Evolutionary conservation across 1,140 invertebrate species (phyloP), one percentile per base, ranked within the genome.

Genomic region (Delia radicum): DNA sequence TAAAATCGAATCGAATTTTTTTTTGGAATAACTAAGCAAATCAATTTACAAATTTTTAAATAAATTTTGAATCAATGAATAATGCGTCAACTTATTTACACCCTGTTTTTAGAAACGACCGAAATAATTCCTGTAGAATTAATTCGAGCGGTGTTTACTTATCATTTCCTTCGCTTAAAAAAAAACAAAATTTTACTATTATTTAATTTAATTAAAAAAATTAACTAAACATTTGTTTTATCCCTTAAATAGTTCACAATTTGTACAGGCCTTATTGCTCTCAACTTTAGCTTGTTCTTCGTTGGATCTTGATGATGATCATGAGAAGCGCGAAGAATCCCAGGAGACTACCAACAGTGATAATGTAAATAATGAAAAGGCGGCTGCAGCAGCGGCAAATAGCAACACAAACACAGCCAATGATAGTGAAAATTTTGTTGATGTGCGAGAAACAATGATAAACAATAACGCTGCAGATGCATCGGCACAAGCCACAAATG

Each of bases 351-450:
- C 76, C 74, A 85, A 82, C 78, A 84, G 84, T 85, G 84, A 85
- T 85, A 85, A 81, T 85, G 82, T 85, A 85, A 85, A 85, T 85
- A 85, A 80, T 76, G 84, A 74, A 78, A 82, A 80, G 33, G 61
- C 48, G 28, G 71, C 74, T 21, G 37, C 72, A 28, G 65, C 74
- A 74, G 65, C 63, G 31, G 63, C 65, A 7, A 69, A 21, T 31
- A 69, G 18, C 29, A 79, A 46, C 75, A 62, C 74, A 79, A 71
- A 78, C 80, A 26, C 77, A 81, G 76, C 78, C 80, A 76, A 76
- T 82, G 28, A 79, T 77, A 62, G 78, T 81, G 72, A 73, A 73
- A 26, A 26, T 33, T 63, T 28, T 71, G 76, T 42, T 61, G 28
- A 55, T 55, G 71, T 69, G 69, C 78, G 81, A 77, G 80, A 85